These are phyloP conservation scores for Chaetoderma sp. DNA, from an alignment of 2,888 invertebrate species.

Conservation along the genomic window DNA sequence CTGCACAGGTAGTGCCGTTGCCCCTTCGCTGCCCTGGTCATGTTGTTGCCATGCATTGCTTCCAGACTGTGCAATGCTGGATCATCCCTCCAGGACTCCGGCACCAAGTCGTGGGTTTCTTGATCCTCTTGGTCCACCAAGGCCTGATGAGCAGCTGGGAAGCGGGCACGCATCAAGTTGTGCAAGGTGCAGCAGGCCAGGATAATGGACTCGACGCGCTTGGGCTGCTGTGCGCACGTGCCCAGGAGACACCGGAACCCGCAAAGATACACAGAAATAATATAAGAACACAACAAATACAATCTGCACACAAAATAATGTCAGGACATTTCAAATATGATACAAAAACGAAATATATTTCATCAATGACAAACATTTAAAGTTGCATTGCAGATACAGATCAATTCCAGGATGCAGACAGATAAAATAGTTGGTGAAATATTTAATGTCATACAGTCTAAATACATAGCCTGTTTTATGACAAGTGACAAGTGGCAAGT, in stretches of 20 bases:
- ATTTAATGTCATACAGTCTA: no score
- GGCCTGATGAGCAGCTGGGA: not conserved
- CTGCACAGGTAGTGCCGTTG: not conserved
- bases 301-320: no score
- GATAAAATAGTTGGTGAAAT: no score
- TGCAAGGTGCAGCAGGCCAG: not conserved
- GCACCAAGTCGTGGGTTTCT: conserved; percentile 4
- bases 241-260: conserved; percentile 3
- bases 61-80: not conserved
- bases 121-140: not conserved
- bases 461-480: no score
- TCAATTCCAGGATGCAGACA: no score
- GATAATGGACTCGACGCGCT: not conserved
- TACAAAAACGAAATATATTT: no score
- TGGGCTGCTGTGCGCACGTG: not conserved
- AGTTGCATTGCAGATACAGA: no score
- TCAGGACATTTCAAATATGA: no score
- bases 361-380: no score
- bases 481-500: no score
- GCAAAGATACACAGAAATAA: not conserved
- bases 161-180: conserved; percentile 3
- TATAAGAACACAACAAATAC: not conserved
- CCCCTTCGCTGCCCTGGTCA: not conserved
- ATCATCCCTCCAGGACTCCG: conserved; percentile 16
- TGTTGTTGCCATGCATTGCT: not conserved